A percentile compares a stretch with the other conserved stretches of the same genome.
These are phyloP conservation scores for Prolemur simus DNA, from an alignment of 2,113 vertebrate species.

Conservation along the genomic window DNA sequence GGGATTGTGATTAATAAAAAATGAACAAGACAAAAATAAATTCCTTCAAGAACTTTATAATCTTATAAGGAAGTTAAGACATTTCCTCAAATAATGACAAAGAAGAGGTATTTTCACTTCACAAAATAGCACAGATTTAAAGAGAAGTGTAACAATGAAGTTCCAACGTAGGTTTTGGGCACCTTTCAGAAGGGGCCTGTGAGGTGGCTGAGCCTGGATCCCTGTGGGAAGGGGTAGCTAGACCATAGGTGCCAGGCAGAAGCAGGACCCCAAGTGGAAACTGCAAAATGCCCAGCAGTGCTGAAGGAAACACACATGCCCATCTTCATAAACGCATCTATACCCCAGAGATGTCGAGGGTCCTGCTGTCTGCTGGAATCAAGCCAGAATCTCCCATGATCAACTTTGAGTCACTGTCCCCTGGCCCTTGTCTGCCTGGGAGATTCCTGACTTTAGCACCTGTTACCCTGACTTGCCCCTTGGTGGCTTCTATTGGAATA, in stretches of 20 bases:
- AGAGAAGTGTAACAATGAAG: not conserved
- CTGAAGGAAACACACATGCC: accelerated
- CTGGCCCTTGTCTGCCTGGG: accelerated
- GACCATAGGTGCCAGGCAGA: not conserved
- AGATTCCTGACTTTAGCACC: not conserved
- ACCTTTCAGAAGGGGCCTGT: not conserved
- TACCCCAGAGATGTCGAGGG: too few species aligned
- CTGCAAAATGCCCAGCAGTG: too few species aligned
- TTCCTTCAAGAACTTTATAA: not conserved
- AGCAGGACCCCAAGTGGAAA: accelerated
- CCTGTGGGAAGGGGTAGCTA: not conserved
- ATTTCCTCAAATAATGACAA: not conserved
- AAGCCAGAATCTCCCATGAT: not conserved
- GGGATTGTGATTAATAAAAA: not conserved
- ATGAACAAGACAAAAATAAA: not conserved
- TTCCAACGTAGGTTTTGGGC: accelerated
- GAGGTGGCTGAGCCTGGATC: accelerated
- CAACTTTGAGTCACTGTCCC: not conserved
- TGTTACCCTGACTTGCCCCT: not conserved
- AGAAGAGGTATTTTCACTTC: not conserved
- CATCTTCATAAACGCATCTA: not conserved
- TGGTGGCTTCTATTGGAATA: not conserved
- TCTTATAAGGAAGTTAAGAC: not conserved
- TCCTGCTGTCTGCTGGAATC: not conserved
- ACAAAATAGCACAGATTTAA: not conserved